Conservation (phyloP, 2,113 vertebrate genomes). For the Chaetura pelagica region DNA sequence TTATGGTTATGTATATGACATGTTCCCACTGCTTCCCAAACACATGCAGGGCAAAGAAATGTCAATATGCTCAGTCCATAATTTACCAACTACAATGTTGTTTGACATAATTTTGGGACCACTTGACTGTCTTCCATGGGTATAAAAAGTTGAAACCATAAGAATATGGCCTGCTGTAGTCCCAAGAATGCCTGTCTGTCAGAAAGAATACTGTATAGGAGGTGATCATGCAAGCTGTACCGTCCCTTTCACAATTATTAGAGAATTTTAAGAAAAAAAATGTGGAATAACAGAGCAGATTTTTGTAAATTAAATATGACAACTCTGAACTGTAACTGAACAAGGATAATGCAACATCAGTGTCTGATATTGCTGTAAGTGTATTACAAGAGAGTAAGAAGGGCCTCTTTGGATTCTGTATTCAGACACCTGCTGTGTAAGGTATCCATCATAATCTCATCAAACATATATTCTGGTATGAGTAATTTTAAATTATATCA, state of each 20-base stretch:
- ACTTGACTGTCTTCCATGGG: not conserved
- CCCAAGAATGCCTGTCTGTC: not conserved
- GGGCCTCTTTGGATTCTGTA: not conserved
- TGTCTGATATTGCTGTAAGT: not conserved
- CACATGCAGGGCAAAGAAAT: not conserved
- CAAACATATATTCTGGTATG: not conserved
- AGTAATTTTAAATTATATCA: not conserved
- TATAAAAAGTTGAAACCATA: not conserved
- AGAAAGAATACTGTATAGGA: fast-evolving
- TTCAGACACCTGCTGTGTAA: not conserved
- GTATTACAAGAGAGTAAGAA: not conserved
- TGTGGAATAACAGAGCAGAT: not conserved
- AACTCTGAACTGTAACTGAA: not conserved
- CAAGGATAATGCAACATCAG: not conserved
- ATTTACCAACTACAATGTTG: not conserved
- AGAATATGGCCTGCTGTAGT: not conserved
- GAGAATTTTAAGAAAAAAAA: not conserved
- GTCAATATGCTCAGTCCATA: not conserved
- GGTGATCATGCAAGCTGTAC: not conserved
- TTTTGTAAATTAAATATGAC: not conserved
- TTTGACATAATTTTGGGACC: not conserved
- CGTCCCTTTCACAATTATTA: not conserved
- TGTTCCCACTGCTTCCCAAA: not conserved
- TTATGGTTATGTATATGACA: not conserved
- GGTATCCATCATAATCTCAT: not conserved